Base-by-base conservation (phyloP, 2,888 invertebrate genomes). In the Oxyscelio sp. region DNA sequence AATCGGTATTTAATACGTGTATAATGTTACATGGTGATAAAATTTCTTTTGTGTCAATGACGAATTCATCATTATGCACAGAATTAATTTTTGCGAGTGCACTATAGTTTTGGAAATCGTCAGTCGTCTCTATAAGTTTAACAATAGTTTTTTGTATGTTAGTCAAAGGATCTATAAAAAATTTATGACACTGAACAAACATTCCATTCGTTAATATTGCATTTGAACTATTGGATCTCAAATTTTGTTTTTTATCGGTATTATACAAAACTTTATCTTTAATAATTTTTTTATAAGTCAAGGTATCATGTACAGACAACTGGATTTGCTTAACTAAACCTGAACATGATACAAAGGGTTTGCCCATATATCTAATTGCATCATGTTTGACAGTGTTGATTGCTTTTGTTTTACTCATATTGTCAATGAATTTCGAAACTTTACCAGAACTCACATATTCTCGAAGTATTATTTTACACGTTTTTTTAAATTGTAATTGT, bases 201-300 rank as follows among this genome's bases (percentile, higher is more conserved):
- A n/a, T 34, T 50, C 50, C 50, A 24, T 50, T 50, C 2, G 59
- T 45, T 22, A 59, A 34, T 15, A 71, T 34, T 1, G 59, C 71
- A 19, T 38, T 48, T 4, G 71, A 71, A 34, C 45, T 73, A 8
- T 73, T 24, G 13, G 73, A 73, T 40, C 52, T 48, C 9, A 27
- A 17, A 61, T 73, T 73, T 19, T 19, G n/a, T 40, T 50, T 59
- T 17, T 22, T 15, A 38, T 27, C 6, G 4, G 24, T 40, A 24
- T 40, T 22, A 13, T 61, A 73, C 9, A 31, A 4, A 50, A 73
- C 61, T 34, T 73, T 73, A 24, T 73, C 61, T 48, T 11, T 73
- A 19, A 73, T 73, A 13, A 73, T 73, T 73, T 61, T 73, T 6
- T 73, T 19, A 11, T 59, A 73, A 15, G 50, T 40, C 17, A 38